A percentile compares a stretch with the other conserved stretches of the same genome.
Conservation (phyloP, 1,140 invertebrate species). For the Hylyphantes graminicola region DNA sequence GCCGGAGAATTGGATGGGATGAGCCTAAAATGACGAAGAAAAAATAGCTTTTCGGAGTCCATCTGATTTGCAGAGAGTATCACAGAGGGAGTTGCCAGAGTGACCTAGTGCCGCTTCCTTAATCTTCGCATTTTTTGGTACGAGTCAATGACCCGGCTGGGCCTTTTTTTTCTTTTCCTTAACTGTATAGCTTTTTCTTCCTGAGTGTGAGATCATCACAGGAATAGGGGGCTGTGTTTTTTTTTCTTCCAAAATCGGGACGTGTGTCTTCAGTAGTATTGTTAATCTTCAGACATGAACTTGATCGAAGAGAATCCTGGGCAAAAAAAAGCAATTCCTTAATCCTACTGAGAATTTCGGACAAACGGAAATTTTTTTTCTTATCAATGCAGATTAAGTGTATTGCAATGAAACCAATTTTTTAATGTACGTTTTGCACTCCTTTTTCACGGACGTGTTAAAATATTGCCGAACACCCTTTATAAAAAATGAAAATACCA, state of each 20-base stretch:
- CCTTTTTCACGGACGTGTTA: no score
- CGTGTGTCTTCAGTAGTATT: slow-evolving; percentile 22
- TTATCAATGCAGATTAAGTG: no score
- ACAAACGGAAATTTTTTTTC: no score
- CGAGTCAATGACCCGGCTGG: slow-evolving; percentile 23
- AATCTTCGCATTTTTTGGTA: slow-evolving; percentile 44
- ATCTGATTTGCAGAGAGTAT: slow-evolving; percentile 18
- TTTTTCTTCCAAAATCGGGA: slow-evolving; percentile 9
- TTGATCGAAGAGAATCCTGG: background rate
- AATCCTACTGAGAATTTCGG: no score
- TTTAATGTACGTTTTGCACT: no score
- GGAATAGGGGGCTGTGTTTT: slow-evolving; percentile 28
- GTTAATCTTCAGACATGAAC: slow-evolving; percentile 29
- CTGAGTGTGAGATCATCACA: slow-evolving; percentile 3
- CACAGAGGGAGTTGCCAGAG: background rate
- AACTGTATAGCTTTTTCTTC: slow-evolving; percentile 26
- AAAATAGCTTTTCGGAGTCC: slow-evolving; percentile 1
- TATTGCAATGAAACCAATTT: no score
- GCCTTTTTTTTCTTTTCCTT: slow-evolving; percentile 1
- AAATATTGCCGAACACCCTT: no score
- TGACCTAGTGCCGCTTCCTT: slow-evolving; percentile 47
- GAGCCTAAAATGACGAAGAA: background rate
- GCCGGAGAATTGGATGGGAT: background rate
- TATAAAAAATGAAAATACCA: no score
- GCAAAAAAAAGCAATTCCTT: no score